Conservation (phyloP, 2,888 invertebrate genomes). For the Eupelmus urozonus region DNA sequence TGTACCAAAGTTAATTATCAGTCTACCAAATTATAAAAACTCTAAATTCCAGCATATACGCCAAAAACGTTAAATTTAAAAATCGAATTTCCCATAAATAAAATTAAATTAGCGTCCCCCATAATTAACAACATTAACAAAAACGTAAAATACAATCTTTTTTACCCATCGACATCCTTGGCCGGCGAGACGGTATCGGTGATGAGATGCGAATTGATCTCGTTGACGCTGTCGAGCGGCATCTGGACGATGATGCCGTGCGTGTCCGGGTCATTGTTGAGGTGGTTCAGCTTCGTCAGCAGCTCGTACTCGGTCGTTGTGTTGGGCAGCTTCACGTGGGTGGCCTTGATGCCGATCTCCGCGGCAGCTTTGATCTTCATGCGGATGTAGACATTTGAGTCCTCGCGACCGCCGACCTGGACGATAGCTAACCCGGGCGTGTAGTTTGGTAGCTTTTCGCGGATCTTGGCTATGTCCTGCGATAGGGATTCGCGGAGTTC, state of each 20-base stretch:
- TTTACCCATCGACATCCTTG: conserved; percentile 97
- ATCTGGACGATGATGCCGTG: conserved; percentile 98
- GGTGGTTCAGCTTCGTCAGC: conserved; percentile 82
- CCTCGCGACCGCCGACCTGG: conserved; percentile 96
- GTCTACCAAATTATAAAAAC: too few species aligned
- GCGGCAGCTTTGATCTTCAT: conserved; percentile 96
- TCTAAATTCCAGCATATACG: too few species aligned
- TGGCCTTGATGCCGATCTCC: conserved; percentile 92
- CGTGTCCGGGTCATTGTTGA: conserved; percentile 90
- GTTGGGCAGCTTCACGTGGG: conserved; percentile 88
- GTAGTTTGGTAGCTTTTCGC: conserved; percentile 81
- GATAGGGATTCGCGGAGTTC: conserved; percentile 85
- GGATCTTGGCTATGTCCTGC: conserved; percentile 82
- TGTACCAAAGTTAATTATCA: background rate
- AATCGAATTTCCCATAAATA: too few species aligned
- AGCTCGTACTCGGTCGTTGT: conserved; percentile 90
- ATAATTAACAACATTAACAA: background rate
- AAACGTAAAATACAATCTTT: conserved; percentile 60
- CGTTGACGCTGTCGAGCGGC: conserved; percentile 91
- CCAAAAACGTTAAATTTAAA: too few species aligned
- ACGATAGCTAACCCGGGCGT: conserved; percentile 92
- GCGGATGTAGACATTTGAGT: conserved; percentile 98
- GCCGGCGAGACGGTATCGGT: conserved; percentile 92
- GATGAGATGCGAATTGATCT: conserved; percentile 91
- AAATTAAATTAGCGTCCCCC: too few species aligned